Evolutionary conservation across 2,797 vertebrate species (phyloP).

Genomic region (Moxostoma hubbsi): DNA sequence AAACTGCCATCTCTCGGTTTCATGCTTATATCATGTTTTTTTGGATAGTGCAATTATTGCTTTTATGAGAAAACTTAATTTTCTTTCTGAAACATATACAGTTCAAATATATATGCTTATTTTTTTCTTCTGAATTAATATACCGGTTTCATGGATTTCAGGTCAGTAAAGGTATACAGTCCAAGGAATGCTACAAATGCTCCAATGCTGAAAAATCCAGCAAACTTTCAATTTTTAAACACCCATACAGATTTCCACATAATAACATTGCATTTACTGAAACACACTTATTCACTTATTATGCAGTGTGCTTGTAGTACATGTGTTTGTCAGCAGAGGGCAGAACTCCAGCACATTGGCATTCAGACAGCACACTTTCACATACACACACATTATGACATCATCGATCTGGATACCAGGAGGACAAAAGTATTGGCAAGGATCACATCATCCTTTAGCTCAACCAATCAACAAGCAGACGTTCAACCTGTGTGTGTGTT

Average conservation of each 20-base stretch:
- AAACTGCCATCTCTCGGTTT: not conserved
- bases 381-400: conserved; percentile 60
- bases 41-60: not conserved
- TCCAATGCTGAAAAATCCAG: not conserved
- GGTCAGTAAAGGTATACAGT: not conserved
- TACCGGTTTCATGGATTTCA: not conserved
- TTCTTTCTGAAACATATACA: not conserved
- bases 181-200: not conserved
- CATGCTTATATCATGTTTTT: not conserved
- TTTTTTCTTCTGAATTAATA: not conserved
- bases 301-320: conserved; percentile 16
- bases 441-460: conserved; percentile 83
- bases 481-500: conserved; percentile 61
- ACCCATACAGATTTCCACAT: not conserved
- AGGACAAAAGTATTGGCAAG: conserved; percentile 85
- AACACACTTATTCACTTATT: not conserved
- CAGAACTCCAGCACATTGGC: conserved; percentile 52
- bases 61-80: no score
- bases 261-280: not conserved
- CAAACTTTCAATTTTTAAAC: not conserved
- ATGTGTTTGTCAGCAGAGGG: conserved; percentile 44
- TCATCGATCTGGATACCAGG: conserved; percentile 63
- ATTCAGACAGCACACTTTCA: conserved; percentile 45
- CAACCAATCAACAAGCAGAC: conserved; percentile 68
- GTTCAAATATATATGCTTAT: not conserved